Evolutionary conservation across 2,113 vertebrate species (phyloP).

Genomic region (Halcyon senegalensis): DNA sequence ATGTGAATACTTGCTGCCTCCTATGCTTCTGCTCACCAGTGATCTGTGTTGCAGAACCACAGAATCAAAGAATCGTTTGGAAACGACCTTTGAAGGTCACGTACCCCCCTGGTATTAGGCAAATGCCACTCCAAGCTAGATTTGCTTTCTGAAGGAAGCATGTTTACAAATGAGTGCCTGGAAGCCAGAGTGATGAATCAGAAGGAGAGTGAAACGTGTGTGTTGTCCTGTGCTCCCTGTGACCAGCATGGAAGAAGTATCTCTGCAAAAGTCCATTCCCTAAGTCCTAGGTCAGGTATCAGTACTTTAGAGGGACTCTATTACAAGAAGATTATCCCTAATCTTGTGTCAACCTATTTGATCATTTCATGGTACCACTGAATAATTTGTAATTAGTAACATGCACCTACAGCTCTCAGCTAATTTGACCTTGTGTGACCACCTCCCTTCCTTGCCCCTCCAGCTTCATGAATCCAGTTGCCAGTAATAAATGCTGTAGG

Average conservation of each 20-base stretch:
- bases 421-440: conserved; percentile 32
- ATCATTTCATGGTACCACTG: conserved; percentile 69
- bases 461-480: background rate
- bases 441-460: background rate
- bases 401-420: conserved; percentile 13
- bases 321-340: conserved; percentile 75
- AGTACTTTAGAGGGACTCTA: conserved; percentile 3
- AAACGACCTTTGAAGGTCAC: background rate
- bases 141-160: background rate
- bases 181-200: background rate
- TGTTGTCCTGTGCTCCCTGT: background rate
- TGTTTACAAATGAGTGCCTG: background rate
- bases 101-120: background rate
- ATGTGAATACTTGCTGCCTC: background rate
- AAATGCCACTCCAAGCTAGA: background rate
- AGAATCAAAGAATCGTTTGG: background rate
- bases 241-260: background rate
- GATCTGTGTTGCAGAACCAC: background rate
- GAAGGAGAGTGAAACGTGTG: background rate
- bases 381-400: conserved; percentile 55
- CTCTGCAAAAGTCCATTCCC: background rate
- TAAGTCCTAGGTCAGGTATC: background rate
- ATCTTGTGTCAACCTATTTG: conserved; percentile 81
- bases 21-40: background rate
- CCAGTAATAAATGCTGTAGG: conserved; percentile 1